Conservation (phyloP, 2,888 invertebrate species). For the Oscheius sp. region DNA sequence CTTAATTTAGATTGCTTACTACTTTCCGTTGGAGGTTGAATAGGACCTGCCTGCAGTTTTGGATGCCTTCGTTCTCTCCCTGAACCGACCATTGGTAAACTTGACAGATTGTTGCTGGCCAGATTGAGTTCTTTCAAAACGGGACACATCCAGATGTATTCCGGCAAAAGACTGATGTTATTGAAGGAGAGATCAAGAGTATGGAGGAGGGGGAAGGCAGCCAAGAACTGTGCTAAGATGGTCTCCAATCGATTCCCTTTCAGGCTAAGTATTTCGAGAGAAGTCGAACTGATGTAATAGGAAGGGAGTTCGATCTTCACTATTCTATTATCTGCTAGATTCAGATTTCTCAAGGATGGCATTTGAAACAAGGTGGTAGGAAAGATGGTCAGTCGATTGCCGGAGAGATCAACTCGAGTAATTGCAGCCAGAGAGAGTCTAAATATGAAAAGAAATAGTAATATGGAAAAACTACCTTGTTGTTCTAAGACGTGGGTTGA, state of each 20-base stretch:
- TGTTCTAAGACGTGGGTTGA: slow-evolving; percentile 82
- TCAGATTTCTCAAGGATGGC: slow-evolving; percentile 75
- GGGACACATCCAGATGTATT: slow-evolving; percentile 85
- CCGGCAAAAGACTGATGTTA: slow-evolving; percentile 84
- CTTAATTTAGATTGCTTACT: not conserved
- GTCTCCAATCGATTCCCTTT: slow-evolving; percentile 86
- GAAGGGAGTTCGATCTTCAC: slow-evolving; percentile 47
- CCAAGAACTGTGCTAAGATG: slow-evolving; percentile 78
- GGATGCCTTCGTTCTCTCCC: slow-evolving; percentile 32
- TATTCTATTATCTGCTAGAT: slow-evolving; percentile 43
- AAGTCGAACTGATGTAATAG: slow-evolving; percentile 51
- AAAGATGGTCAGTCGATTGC: slow-evolving; percentile 83
- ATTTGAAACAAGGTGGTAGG: slow-evolving; percentile 86
- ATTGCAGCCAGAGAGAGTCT: slow-evolving; percentile 83
- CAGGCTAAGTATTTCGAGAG: slow-evolving; percentile 81
- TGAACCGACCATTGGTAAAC: slow-evolving; percentile 46
- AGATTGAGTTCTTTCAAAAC: slow-evolving; percentile 76
- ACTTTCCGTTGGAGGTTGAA: slow-evolving; percentile 8
- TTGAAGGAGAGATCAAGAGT: slow-evolving; percentile 90
- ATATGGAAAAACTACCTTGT: slow-evolving; percentile 25
- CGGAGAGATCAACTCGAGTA: slow-evolving; percentile 90
- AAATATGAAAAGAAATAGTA: no score
- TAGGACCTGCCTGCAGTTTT: slow-evolving; percentile 12
- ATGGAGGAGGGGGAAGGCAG: slow-evolving; percentile 51
- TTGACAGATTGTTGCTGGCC: slow-evolving; percentile 40